Evolutionary conservation across 2,113 vertebrate species (phyloP).

Genomic region (Hydrochoerus hydrochaeris): DNA sequence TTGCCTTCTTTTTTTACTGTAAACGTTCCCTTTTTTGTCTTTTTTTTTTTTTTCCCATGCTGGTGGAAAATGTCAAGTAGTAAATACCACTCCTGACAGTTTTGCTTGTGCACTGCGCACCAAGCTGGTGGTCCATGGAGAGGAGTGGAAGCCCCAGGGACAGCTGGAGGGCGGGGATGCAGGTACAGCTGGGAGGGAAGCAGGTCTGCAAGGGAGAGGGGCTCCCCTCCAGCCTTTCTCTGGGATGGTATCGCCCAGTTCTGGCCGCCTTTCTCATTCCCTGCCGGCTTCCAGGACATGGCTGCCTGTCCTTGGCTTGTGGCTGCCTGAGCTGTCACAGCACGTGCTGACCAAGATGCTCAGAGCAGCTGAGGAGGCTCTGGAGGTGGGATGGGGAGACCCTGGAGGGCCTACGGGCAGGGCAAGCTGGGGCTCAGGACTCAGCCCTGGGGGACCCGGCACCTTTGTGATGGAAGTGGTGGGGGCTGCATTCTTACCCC

Average conservation of each 20-base stretch:
- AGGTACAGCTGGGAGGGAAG: slow-evolving; percentile 24
- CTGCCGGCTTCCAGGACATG: not conserved
- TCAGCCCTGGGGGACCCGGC: not conserved
- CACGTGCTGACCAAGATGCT: not conserved
- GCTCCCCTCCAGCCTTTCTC: not conserved
- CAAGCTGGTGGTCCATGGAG: slow-evolving; percentile 34
- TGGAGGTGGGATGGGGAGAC: not conserved
- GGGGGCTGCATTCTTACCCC: not conserved
- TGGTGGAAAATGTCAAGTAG: slow-evolving; percentile 65
- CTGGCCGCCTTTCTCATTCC: not conserved
- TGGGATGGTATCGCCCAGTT: not conserved
- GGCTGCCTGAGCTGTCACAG: not conserved
- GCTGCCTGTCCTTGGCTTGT: not conserved
- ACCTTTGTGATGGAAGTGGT: too few relatives aligned
- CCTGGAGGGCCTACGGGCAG: not conserved
- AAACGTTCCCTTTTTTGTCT: slow-evolving; percentile 35
- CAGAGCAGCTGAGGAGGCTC: not conserved
- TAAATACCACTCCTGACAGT: slow-evolving; percentile 65
- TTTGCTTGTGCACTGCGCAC: slow-evolving; percentile 45
- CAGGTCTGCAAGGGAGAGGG: slow-evolving; percentile 35
- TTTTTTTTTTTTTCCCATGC: not conserved
- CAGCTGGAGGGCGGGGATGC: slow-evolving; percentile 16
- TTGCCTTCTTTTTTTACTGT: slow-evolving; percentile 59
- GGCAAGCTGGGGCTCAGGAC: not conserved
- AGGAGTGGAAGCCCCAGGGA: not conserved